Base-by-base conservation (phyloP, 1,140 invertebrate species). In the Pogonus chalceus region DNA sequence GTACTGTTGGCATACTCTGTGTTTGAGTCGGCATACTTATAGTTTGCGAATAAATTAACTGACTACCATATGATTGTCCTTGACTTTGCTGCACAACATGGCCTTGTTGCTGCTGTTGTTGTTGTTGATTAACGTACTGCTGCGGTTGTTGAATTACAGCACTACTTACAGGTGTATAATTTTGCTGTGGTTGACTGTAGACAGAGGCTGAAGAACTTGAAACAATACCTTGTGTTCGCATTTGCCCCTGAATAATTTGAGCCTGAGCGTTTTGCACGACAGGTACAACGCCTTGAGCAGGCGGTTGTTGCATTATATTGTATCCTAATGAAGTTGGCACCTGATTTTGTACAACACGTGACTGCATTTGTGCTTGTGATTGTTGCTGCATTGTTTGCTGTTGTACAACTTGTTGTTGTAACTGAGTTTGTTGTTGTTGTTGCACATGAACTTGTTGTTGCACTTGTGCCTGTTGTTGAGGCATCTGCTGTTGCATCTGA, bases 191-290 rank as follows among this genome's bases (percentile, higher is more conserved):
- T 66, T 70, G 49, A 72, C 69, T 64, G 75, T 66, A 62, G 74
- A 72, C 55, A 73, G 72, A 18, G 75, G 65, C 56, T 76, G 74
- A 12, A 71, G 65, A 55, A 73, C 73, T 51, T 74, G 72, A 16
- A 67, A 59, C 23, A 56, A 56, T 51, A 69, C 52, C 52, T 73
- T 69, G 43, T 71, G 71, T 35, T 65, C 60, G 60, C 69, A 69
- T 51, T 67, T 58, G 56, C 71, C 71, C 18, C 37, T 4, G 37
- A 4, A 43, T 16, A 7, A 43, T 43, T 4, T 18, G 3, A 7
- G 18, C 18, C 37, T 43, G 37, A 4, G 4, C 4, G 14, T 31
- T 4, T 14, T 31, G 26, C 14, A 7, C 4, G 4, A 55, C 70
- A 69, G 24, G 20, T 35, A 53, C 62, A 57, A 49, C 67, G 69